Percentiles rank a stretch among this genome's conserved stretches.
Conservation (phyloP, 2,888 invertebrate genomes). For the Cephus spinipes region DNA sequence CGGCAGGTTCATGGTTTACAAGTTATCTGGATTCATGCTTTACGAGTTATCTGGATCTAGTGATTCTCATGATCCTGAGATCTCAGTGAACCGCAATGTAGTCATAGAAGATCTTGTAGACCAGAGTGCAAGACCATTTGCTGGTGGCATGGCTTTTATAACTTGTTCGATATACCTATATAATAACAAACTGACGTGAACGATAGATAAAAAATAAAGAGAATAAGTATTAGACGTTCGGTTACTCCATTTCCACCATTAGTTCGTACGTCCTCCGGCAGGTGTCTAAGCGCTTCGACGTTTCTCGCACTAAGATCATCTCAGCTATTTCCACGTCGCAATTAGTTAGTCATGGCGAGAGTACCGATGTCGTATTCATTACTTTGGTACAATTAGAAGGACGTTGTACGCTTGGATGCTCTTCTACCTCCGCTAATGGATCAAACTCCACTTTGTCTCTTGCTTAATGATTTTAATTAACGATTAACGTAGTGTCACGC, state of each 20-base stretch:
- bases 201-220: neutral
- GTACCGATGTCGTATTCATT: neutral
- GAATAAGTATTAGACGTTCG: neutral
- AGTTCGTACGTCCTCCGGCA: neutral
- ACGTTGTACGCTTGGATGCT: neutral
- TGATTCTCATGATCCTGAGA: conserved; percentile 37
- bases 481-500: conserved; percentile 4
- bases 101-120: neutral
- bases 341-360: conserved; percentile 34
- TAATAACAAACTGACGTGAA: neutral
- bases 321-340: conserved; percentile 35
- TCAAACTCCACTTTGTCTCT: neutral
- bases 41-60: conserved; percentile 12
- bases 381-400: neutral
- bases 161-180: neutral
- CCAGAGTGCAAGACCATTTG: neutral
- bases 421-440: neutral
- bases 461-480: conserved; percentile 3
- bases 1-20: conserved; percentile 27
- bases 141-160: neutral
- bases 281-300: neutral
- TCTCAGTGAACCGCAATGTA: conserved; percentile 19
- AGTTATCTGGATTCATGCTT: conserved; percentile 20
- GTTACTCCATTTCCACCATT: neutral
- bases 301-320: conserved; percentile 3